These are phyloP conservation scores for Wasmannia auropunctata DNA, from an alignment of 1,140 invertebrate species.

Conservation along the genomic window DNA sequence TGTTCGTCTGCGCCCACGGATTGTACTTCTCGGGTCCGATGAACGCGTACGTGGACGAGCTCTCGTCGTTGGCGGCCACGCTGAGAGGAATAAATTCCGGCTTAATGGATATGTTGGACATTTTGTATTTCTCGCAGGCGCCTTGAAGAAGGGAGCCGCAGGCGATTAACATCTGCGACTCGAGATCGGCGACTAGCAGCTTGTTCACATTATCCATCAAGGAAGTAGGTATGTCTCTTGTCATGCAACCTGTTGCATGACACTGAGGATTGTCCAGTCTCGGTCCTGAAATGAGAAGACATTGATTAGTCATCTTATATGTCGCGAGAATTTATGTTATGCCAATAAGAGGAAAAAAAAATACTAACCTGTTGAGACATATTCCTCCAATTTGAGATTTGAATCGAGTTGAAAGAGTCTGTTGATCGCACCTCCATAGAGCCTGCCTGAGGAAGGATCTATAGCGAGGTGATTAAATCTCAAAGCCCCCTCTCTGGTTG, in stretches of 20 bases:
- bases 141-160: conserved; percentile 96
- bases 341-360: not conserved
- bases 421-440: conserved; percentile 94
- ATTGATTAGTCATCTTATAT: not conserved
- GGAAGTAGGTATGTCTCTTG: conserved; percentile 88
- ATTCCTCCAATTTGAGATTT: conserved; percentile 89
- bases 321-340: not conserved
- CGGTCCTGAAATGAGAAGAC: conserved; percentile 87
- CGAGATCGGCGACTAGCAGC: conserved; percentile 94
- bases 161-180: conserved; percentile 91
- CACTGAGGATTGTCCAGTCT: conserved; percentile 94
- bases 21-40: conserved; percentile 96
- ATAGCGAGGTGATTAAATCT: conserved; percentile 88
- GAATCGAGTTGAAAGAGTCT: conserved; percentile 92
- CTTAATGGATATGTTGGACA: conserved; percentile 92
- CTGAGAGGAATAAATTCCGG: conserved; percentile 91
- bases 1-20: conserved; percentile 90
- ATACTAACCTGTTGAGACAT: conserved; percentile 86
- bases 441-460: conserved; percentile 86
- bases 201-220: conserved; percentile 96
- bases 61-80: conserved; percentile 96
- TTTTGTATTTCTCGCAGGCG: conserved; percentile 94
- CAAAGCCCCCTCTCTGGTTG: conserved; percentile 79
- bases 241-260: conserved; percentile 92
- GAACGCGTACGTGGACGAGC: conserved; percentile 96